Conservation (phyloP, 2,797 vertebrate species). For the Brachyalestes nurse region DNA sequence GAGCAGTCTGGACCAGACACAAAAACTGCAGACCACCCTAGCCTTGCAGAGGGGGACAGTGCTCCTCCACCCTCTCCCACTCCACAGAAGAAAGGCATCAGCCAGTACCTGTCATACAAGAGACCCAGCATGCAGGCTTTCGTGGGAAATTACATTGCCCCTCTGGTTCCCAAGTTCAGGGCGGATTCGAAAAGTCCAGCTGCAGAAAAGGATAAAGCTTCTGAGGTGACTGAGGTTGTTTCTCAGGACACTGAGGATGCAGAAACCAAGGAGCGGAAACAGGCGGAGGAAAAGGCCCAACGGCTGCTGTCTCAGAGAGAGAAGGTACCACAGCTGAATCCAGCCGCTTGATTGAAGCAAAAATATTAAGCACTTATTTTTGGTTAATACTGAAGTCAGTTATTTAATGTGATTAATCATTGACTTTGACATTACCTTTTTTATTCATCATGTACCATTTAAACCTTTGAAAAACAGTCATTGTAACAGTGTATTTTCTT, state of each 20-base stretch:
- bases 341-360: too few species aligned
- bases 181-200: conserved; percentile 79
- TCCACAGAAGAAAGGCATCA: conserved; percentile 88
- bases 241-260: conserved; percentile 63
- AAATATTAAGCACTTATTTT: too few species aligned
- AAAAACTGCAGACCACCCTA: conserved; percentile 29
- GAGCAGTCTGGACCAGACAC: conserved; percentile 40
- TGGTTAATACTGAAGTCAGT: too few species aligned
- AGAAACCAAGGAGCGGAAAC: conserved; percentile 72
- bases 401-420: too few species aligned
- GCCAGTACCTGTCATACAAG: conserved; percentile 88
- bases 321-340: conserved; percentile 77
- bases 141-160: conserved; percentile 91
- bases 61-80: conserved; percentile 52
- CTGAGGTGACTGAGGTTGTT: conserved; percentile 37
- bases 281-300: conserved; percentile 78
- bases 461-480: too few species aligned
- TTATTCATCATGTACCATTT: too few species aligned
- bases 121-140: conserved; percentile 91
- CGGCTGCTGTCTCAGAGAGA: conserved; percentile 85
- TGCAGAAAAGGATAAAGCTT: conserved; percentile 71
- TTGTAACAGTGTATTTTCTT: too few species aligned
- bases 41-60: conserved; percentile 29
- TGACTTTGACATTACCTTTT: too few species aligned
- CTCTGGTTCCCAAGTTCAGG: conserved; percentile 89